Percentiles rank a stretch among this genome's conserved stretches.
Conservation (phyloP, 2,113 vertebrate species). For the Microtus ochrogaster region DNA sequence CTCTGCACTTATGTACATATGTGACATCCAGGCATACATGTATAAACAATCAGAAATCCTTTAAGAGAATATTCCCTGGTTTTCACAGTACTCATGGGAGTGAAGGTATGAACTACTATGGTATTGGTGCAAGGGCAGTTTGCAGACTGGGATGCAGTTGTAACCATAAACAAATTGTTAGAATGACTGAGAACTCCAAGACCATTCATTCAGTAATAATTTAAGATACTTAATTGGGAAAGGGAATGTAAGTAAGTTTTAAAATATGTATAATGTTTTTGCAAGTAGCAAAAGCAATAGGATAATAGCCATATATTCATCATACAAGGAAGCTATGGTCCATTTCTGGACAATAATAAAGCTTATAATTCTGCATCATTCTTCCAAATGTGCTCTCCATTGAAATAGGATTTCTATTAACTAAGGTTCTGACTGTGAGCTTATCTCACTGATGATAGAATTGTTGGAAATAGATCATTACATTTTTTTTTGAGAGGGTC, state of each 20-base stretch:
- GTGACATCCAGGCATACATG: neutral
- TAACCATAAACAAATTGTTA: neutral
- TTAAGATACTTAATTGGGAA: neutral
- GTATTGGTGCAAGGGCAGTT: neutral
- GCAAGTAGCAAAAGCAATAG: neutral
- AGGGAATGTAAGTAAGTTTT: neutral
- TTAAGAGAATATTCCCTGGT: neutral
- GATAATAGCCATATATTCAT: neutral
- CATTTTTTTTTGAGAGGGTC: neutral
- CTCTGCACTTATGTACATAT: neutral
- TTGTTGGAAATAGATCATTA: constrained; percentile 15
- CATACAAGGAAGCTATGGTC: neutral
- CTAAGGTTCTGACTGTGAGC: neutral
- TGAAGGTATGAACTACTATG: neutral
- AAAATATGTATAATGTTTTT: neutral
- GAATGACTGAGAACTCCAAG: neutral
- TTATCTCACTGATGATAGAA: neutral
- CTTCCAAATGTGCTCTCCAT: neutral
- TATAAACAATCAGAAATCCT: neutral
- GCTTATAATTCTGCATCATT: neutral
- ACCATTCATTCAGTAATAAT: neutral
- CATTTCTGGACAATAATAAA: neutral
- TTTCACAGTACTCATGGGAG: constrained; percentile 9
- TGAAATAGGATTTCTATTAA: neutral
- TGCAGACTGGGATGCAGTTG: neutral